A percentile compares a stretch with the other conserved stretches of the same genome.
Evolutionary conservation across 92 coral and sea anemone genomes (phyloP).

Genomic region (Epizoanthus stellaris): DNA sequence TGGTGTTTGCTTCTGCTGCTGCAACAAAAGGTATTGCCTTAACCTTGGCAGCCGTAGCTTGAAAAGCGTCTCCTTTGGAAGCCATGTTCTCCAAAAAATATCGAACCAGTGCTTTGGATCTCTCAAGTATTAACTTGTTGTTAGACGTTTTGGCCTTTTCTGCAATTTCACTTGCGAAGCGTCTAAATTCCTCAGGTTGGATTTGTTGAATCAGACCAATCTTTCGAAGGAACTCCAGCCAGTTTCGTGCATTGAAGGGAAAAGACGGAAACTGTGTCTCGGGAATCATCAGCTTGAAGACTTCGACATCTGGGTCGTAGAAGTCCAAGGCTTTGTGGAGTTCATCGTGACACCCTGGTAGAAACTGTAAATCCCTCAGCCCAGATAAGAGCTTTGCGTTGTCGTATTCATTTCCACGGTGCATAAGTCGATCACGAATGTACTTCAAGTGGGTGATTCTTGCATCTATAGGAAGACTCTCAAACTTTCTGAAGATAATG

Average conservation of each 20-base stretch:
- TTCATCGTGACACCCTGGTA: too few relatives aligned
- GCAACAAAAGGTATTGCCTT: slow-evolving; percentile 19
- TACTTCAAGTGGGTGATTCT: too few relatives aligned
- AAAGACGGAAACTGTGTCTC: background rate
- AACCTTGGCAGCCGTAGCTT: background rate
- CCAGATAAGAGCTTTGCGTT: too few relatives aligned
- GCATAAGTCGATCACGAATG: too few relatives aligned
- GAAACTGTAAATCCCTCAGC: too few relatives aligned
- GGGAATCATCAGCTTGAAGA: slow-evolving; percentile 30
- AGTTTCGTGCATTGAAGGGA: background rate
- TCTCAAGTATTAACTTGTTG: background rate
- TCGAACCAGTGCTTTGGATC: slow-evolving; percentile 40
- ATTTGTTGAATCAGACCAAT: slow-evolving; percentile 29
- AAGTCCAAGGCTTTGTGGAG: slow-evolving; percentile 3
- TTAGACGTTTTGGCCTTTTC: background rate
- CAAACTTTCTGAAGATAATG: too few relatives aligned
- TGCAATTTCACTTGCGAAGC: slow-evolving; percentile 16
- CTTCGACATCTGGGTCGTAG: slow-evolving; percentile 11
- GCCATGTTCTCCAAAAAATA: background rate
- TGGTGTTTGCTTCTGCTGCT: slow-evolving; percentile 9
- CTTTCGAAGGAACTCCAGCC: slow-evolving; percentile 15
- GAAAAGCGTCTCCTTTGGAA: background rate
- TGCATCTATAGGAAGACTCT: too few relatives aligned
- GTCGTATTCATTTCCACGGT: too few relatives aligned
- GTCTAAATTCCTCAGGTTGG: slow-evolving; percentile 6